Evolutionary conservation across 2,888 invertebrate species (phyloP), one percentile per base, ranked within the genome.

Genomic region (Nudaria mundana): DNA sequence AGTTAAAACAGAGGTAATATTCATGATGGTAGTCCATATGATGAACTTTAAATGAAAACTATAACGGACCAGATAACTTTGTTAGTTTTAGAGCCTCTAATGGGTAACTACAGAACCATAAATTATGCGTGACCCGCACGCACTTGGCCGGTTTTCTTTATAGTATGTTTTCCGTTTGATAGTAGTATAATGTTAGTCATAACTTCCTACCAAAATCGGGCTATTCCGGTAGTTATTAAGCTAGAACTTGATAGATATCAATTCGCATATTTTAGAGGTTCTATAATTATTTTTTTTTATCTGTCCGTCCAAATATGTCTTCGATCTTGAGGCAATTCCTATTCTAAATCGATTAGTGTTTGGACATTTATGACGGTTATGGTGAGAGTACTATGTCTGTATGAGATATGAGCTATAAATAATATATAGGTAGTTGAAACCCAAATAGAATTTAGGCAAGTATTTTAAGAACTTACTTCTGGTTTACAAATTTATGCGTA

Each of bases 261-360:
- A 71, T 73, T n/a, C n/a, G n/a, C n/a, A n/a, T n/a, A n/a, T n/a
- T n/a, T n/a, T n/a, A n/a, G 39, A 51, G 47, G 68, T 61, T 73
- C 71, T 73, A 73, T 71, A 63, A n/a, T n/a, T n/a, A n/a, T n/a
- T 59, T 58, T 55, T 59, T 51, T 63, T 67, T 64, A 67, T 66
- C 67, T 69, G 67, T 73, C 63, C 59, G 57, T 67, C 66, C 57
- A 62, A 74, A 73, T 71, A 71, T 68, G 68, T 66, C 64, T 31
- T 62, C 48, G 59, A 70, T 69, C 64, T 69, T 50, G 61, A 63
- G 56, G 71, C 71, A 53, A 81, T 82, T 81, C 52, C 71, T 78
- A 83, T 81, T 81, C 81, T 71, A 49, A 56, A 74, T 65, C 78
- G 70, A 76, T 79, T 76, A 75, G 71, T 69, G 54, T 58, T 44